Evolutionary conservation across 2,888 invertebrate genomes (phyloP), one percentile per base, ranked within the genome.

Genomic region (Lordiphosa fenestrarum): DNA sequence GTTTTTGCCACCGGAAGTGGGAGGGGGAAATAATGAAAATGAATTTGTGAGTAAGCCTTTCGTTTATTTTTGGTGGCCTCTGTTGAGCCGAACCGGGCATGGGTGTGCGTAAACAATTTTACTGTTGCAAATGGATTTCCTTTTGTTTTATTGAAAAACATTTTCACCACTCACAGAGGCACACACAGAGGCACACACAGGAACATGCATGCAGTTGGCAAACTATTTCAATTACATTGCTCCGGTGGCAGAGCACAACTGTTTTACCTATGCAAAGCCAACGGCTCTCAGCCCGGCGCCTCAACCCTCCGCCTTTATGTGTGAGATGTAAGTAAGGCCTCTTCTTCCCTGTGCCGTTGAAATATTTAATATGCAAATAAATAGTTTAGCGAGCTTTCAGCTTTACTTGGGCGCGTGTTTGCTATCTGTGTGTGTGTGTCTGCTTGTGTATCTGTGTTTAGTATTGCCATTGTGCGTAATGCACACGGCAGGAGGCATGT

Each of bases 361-460:
- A 83, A 83, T 78, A 84, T 78, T 84, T 78, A 30, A 81, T 78
- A 78, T 78, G 78, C 77, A 78, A 80, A 80, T 80, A 80, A 84
- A 84, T 84, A 80, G 78, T 84, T 84, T 71, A 77, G 64, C 66
- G 60, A 53, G 73, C 81, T 83, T 68, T 83, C 77, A 66, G 73
- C 81, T 70, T 60, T 59, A 65, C 55, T 60, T 33, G 33, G 15
- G 10, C 9, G 33, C 44, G 44, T 37, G 49, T 33, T 6, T 44
- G 23, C 30, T 35, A 13, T 33, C 41, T 53, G 49, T 49, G 39
- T 40, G 54, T 46, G 36, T 23, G 36, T 13, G 4, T 19, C 19
- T 19, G 42, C 10, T 42, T 49, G 36, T 23, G 36, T 13, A 19
- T 19, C 19, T 19, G 42, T 12, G 48, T 49, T 3, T 23, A 40